These are phyloP conservation scores for Callithrix jacchus DNA, from an alignment of 2,113 vertebrate genomes.

Conservation along the genomic window DNA sequence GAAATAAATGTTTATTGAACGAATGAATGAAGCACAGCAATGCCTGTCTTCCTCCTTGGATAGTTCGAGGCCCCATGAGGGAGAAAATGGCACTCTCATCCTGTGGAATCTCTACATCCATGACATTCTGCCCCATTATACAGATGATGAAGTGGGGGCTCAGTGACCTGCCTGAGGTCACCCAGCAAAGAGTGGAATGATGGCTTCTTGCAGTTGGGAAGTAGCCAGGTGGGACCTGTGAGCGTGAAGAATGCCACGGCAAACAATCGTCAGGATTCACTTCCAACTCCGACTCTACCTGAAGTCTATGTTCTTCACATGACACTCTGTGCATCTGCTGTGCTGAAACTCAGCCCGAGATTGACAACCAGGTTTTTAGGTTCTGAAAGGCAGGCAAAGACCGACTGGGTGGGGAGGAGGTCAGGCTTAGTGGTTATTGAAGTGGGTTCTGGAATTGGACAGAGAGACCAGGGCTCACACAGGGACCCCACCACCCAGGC, in stretches of 20 bases:
- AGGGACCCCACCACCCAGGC: neutral
- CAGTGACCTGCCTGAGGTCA: neutral
- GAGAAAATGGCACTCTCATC: neutral
- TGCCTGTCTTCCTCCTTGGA: neutral
- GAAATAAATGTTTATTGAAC: neutral
- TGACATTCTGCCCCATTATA: neutral
- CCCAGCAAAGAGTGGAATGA: neutral
- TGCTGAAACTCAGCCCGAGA: neutral
- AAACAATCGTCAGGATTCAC: neutral
- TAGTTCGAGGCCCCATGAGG: neutral
- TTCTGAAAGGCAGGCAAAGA: conserved; percentile 24
- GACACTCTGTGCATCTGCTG: neutral
- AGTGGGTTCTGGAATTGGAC: neutral
- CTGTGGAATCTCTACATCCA: neutral
- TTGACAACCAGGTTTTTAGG: neutral
- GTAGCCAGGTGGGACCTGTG: neutral
- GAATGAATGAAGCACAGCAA: neutral
- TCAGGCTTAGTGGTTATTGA: neutral
- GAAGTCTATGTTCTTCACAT: neutral
- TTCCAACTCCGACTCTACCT: neutral
- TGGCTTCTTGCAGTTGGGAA: neutral
- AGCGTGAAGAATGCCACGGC: neutral
- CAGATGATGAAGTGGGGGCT: neutral
- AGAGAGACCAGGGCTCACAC: neutral
- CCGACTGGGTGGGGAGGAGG: neutral